A percentile compares a stretch with the other conserved stretches of the same genome.
These are phyloP conservation scores for Eudemis profundana DNA, from an alignment of 2,888 invertebrate species.

Conservation along the genomic window DNA sequence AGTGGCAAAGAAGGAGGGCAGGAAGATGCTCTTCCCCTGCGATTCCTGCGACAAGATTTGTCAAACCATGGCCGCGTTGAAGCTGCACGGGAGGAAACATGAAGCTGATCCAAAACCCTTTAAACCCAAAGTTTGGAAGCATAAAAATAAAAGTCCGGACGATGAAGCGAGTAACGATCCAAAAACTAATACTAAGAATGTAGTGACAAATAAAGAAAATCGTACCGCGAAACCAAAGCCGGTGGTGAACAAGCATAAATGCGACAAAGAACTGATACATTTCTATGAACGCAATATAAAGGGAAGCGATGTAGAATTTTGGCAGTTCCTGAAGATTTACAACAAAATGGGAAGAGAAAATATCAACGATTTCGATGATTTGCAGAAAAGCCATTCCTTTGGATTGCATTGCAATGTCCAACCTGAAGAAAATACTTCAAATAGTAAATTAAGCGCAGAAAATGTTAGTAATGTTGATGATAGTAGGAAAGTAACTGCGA, in stretches of 20 bases:
- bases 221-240: constrained; percentile 65
- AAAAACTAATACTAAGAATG: neutral
- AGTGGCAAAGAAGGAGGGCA: constrained; percentile 60
- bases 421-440: neutral
- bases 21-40: constrained; percentile 70
- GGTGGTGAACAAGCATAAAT: constrained; percentile 68
- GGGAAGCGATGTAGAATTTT: constrained; percentile 73
- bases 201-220: constrained; percentile 45
- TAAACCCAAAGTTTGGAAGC: constrained; percentile 66
- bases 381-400: constrained; percentile 62
- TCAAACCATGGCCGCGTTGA: constrained; percentile 64
- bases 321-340: constrained; percentile 77
- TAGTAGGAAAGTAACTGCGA: constrained; percentile 37
- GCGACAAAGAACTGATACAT: constrained; percentile 65
- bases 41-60: constrained; percentile 71
- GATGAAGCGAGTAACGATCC: constrained; percentile 2
- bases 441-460: neutral
- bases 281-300: constrained; percentile 72
- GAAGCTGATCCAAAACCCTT: constrained; percentile 66
- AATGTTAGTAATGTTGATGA: neutral
- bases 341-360: constrained; percentile 72
- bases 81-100: constrained; percentile 66
- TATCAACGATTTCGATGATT: constrained; percentile 66
- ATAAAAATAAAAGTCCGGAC: constrained; percentile 51
- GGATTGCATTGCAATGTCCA: constrained; percentile 57